These are phyloP conservation scores for Dicycla oo DNA, from an alignment of 2,888 invertebrate genomes.

Conservation along the genomic window DNA sequence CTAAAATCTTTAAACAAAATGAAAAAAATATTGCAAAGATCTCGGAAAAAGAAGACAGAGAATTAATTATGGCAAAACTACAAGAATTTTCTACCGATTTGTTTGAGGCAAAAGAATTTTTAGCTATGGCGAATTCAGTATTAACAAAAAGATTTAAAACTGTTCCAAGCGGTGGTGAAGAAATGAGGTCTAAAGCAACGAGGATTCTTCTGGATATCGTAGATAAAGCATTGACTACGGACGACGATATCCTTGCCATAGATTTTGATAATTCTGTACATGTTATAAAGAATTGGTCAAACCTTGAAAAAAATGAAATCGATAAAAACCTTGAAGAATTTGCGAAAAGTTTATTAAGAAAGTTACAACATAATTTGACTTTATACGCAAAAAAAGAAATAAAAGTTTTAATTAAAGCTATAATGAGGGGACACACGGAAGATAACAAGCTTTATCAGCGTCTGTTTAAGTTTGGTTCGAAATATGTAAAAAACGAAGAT, in stretches of 20 bases:
- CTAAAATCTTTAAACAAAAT: slow-evolving; percentile 46
- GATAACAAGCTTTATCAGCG: slow-evolving; percentile 46
- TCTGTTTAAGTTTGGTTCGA: slow-evolving; percentile 70
- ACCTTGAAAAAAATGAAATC: slow-evolving; percentile 46
- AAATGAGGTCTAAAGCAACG: slow-evolving; percentile 65
- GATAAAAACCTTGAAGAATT: slow-evolving; percentile 56
- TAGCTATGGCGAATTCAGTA: slow-evolving; percentile 54
- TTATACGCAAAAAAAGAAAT: slow-evolving; percentile 67
- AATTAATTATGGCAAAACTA: slow-evolving; percentile 53
- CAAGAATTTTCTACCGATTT: slow-evolving; percentile 26
- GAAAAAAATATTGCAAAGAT: slow-evolving; percentile 61
- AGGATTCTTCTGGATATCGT: slow-evolving; percentile 74
- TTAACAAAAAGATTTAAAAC: slow-evolving; percentile 68
- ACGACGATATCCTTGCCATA: slow-evolving; percentile 62
- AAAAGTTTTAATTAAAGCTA: slow-evolving; percentile 66
- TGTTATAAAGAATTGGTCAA: slow-evolving; percentile 62
- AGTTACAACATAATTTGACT: slow-evolving; percentile 63
- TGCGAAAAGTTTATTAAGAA: slow-evolving; percentile 28
- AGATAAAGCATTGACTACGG: slow-evolving; percentile 68
- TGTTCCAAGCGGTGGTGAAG: slow-evolving; percentile 38
- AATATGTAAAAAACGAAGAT: slow-evolving; percentile 60
- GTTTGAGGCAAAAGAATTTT: slow-evolving; percentile 53
- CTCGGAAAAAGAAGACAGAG: slow-evolving; percentile 59
- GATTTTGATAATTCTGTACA: slow-evolving; percentile 62
- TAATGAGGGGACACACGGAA: slow-evolving; percentile 60